These are phyloP conservation scores for Syritta pipiens DNA, from an alignment of 2,888 invertebrate species.

Conservation along the genomic window DNA sequence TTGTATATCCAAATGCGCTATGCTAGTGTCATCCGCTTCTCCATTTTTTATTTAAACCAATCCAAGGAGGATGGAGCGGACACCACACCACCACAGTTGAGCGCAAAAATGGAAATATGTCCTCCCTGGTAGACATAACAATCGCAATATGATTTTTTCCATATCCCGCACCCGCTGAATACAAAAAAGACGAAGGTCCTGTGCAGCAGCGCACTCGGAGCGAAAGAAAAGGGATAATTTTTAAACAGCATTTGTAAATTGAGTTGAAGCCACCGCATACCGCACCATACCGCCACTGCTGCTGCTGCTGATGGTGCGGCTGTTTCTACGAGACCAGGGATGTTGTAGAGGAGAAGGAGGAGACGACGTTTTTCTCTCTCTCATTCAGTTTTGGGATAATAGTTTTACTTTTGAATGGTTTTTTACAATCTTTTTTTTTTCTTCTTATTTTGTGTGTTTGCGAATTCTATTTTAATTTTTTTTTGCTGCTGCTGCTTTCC, in stretches of 20 bases:
- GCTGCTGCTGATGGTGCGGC: background rate
- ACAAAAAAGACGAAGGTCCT: conserved; percentile 25
- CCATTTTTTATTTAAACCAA: conserved; percentile 52
- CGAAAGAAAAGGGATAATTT: conserved; percentile 58
- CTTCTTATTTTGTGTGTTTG: conserved; percentile 12
- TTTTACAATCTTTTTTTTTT: conserved; percentile 3
- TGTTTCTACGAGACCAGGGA: background rate
- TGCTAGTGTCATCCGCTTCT: conserved; percentile 60
- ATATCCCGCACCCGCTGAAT: conserved; percentile 17
- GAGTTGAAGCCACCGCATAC: conserved; percentile 53
- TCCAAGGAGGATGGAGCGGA: conserved; percentile 49
- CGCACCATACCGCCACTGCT: background rate
- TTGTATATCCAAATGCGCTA: conserved; percentile 38
- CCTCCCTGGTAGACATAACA: conserved; percentile 55
- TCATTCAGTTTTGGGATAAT: conserved; percentile 56
- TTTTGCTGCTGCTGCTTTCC: conserved; percentile 25
- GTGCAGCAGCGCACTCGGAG: conserved; percentile 5
- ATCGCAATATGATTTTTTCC: conserved; percentile 62
- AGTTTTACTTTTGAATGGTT: conserved; percentile 50
- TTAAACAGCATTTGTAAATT: conserved; percentile 68
- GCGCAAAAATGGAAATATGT: conserved; percentile 25
- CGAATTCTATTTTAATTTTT: conserved; percentile 57
- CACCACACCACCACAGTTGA: background rate
- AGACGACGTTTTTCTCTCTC: background rate
- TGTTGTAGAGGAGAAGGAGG: background rate